These are phyloP conservation scores for Zaprionus vittiger DNA, from an alignment of 1,140 invertebrate genomes.

Conservation along the genomic window DNA sequence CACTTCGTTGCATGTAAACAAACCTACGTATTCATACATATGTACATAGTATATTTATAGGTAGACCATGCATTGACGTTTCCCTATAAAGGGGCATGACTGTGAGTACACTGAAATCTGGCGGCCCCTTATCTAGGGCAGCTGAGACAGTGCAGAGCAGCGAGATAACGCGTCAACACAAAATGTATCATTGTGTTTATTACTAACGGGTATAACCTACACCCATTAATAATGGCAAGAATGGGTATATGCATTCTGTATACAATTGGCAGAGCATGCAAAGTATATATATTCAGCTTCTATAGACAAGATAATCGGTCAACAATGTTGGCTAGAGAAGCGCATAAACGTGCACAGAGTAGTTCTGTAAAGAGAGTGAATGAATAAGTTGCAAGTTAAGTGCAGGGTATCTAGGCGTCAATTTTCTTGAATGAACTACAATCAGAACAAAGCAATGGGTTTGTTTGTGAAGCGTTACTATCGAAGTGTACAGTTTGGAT, in stretches of 20 bases:
- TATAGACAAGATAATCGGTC: too few relatives aligned
- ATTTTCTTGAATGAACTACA: slow-evolving; percentile 1
- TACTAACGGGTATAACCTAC: not conserved
- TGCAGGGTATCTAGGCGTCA: not conserved
- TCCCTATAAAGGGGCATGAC: slow-evolving; percentile 67
- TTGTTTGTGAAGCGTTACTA: slow-evolving; percentile 30
- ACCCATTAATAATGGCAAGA: not conserved
- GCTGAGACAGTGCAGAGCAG: slow-evolving; percentile 1
- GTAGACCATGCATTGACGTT: slow-evolving; percentile 29
- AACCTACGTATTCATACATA: slow-evolving; percentile 10
- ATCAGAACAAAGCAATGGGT: slow-evolving; percentile 13
- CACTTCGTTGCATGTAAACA: slow-evolving; percentile 64
- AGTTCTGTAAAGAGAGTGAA: too few relatives aligned
- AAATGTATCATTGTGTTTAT: slow-evolving; percentile 7
- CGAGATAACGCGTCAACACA: slow-evolving; percentile 19
- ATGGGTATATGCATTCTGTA: not conserved
- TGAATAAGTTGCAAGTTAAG: not conserved
- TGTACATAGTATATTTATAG: slow-evolving; percentile 24
- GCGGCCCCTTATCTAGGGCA: slow-evolving; percentile 50
- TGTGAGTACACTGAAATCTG: slow-evolving; percentile 39
- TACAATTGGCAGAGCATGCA: too few relatives aligned
- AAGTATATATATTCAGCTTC: not conserved
- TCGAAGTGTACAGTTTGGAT: not conserved
- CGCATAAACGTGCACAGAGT: too few relatives aligned
- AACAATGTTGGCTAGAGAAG: too few relatives aligned